Evolutionary conservation across 2,888 invertebrate species (phyloP).

Genomic region (Apocheima hispidaria): DNA sequence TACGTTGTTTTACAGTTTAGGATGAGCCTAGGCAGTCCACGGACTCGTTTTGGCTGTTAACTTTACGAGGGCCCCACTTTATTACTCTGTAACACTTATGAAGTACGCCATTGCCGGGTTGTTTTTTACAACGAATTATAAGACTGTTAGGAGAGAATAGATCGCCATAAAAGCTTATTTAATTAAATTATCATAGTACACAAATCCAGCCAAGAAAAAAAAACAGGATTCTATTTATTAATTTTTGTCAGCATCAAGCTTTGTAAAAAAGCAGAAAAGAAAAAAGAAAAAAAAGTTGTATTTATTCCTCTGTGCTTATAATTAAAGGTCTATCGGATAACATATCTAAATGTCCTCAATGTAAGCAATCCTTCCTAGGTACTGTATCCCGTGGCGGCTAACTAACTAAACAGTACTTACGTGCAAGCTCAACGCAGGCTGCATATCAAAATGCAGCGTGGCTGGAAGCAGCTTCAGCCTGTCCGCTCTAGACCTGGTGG

Average conservation of each 20-base stretch:
- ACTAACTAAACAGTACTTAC: too few species aligned
- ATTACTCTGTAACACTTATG: slow-evolving; percentile 27
- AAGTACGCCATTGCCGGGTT: slow-evolving; percentile 10
- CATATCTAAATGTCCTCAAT: too few species aligned
- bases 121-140: slow-evolving; percentile 28
- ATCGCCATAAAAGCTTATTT: background rate
- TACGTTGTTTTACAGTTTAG: slow-evolving; percentile 26
- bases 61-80: slow-evolving; percentile 26
- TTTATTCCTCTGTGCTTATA: too few species aligned
- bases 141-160: slow-evolving; percentile 13
- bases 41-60: slow-evolving; percentile 18
- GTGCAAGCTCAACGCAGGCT: slow-evolving; percentile 89
- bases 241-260: too few species aligned
- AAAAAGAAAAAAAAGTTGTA: too few species aligned
- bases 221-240: background rate
- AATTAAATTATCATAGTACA: too few species aligned
- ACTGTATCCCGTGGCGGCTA: too few species aligned
- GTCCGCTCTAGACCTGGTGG: slow-evolving; percentile 60
- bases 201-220: too few species aligned
- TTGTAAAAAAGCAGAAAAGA: too few species aligned
- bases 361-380: too few species aligned
- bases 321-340: too few species aligned
- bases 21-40: slow-evolving; percentile 20
- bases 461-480: slow-evolving; percentile 80
- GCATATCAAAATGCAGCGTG: slow-evolving; percentile 89